Conservation (phyloP, 2,797 vertebrate genomes). For the Geotria australis region DNA sequence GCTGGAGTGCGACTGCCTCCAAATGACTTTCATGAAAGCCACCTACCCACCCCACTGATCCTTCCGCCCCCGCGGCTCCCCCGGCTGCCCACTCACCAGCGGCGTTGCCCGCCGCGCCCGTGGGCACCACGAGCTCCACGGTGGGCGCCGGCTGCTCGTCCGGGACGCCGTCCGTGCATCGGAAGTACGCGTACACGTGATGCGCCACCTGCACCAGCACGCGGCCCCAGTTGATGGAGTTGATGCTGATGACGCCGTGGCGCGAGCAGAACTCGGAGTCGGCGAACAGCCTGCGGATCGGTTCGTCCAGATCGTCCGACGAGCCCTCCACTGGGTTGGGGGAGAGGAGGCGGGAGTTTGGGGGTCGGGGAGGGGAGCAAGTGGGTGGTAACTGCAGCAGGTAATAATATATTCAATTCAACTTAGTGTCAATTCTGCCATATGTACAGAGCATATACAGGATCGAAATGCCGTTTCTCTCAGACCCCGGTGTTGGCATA, state of each 20-base stretch:
- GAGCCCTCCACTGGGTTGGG: slow-evolving; percentile 31
- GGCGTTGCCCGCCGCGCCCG: slow-evolving; percentile 58
- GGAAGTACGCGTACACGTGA: slow-evolving; percentile 50
- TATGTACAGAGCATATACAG: no score
- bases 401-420: no score
- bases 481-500: no score
- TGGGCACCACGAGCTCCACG: slow-evolving; percentile 62
- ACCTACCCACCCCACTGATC: no score
- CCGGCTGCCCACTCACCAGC: slow-evolving; percentile 30
- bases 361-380: no score
- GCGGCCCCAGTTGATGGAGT: slow-evolving; percentile 64
- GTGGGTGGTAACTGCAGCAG: no score
- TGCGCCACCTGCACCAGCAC: slow-evolving; percentile 56
- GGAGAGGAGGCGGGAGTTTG: no score
- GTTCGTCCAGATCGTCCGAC: slow-evolving; percentile 46
- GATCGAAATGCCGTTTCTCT: no score
- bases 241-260: slow-evolving; percentile 45
- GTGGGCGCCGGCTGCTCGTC: slow-evolving; percentile 7
- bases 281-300: slow-evolving; percentile 30
- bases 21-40: no score
- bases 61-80: not conserved
- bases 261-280: slow-evolving; percentile 25
- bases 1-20: no score
- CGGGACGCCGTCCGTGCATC: slow-evolving; percentile 9
- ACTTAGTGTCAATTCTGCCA: no score